Base-by-base conservation (phyloP, 2,888 invertebrate genomes). In the Gymnosoma rotundatum region DNA sequence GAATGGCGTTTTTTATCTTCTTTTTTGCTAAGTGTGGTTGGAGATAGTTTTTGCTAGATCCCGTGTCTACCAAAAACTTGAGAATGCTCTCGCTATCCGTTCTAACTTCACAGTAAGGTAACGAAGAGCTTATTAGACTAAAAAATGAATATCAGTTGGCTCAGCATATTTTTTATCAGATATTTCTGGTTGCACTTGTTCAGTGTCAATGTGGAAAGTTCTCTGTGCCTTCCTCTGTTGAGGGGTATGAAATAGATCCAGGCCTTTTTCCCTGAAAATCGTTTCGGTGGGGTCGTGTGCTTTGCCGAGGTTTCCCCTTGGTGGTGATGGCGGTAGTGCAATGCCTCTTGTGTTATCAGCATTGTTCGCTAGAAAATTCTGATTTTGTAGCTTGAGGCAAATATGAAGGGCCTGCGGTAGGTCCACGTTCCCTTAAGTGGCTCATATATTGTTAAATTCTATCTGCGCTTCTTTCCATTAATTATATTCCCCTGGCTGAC, bases 91-190 rank as follows among this genome's bases (percentile, higher is more conserved):
- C 38, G 38, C 38, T 7, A 2, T 38, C 38, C 38, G 7, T 6
- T 38, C 25, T 38, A 4, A 38, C 38, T 10, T 45, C 61, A 7
- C 42, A 42, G 12, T 42, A 61, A 20, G 42, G 42, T 42, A 61
- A 14, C 38, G 61, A 38, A 61, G 61, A 63, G 61, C 61, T 63
- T 0, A 63, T 63, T 45, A 63, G 1, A n/a, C n/a, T n/a, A n/a
- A n/a, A n/a, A n/a, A n/a, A n/a, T n/a, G n/a, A n/a, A 63, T 8
- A 21, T 42, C 42, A 2, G 18, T 61, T 60, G 18, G 38, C 16
- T 63, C 63, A 42, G 45, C 21, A 12, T 45, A 45, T 21, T 20
- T 36, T 42, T 36, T 6, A n/a, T 63, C 14, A 14, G 2, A 45
- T 45, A 6, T 63, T 45, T 16, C n/a, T 20, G 63, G 20, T 18